Percentiles rank a stretch among this genome's conserved stretches.
Evolutionary conservation across 2,797 vertebrate species (phyloP).

Genomic region (Chloroceryle amazona): DNA sequence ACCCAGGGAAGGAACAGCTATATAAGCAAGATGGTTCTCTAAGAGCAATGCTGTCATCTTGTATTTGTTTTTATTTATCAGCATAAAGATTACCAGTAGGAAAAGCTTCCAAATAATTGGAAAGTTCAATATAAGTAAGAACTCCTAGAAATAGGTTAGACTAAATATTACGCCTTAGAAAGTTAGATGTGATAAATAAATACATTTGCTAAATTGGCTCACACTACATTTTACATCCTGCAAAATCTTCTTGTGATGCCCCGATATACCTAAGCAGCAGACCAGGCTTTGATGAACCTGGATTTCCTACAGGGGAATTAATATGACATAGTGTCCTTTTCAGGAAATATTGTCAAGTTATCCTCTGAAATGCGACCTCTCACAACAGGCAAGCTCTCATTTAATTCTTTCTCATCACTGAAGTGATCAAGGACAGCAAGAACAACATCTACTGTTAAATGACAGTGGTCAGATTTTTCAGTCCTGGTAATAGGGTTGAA

Average conservation of each 20-base stretch:
- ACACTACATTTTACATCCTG: background rate
- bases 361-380: background rate
- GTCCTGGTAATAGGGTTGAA: background rate
- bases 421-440: background rate
- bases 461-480: background rate
- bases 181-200: background rate
- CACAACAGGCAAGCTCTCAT: background rate
- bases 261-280: background rate
- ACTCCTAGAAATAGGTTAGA: background rate
- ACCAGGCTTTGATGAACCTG: background rate
- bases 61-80: conserved; percentile 4
- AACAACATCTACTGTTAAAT: background rate
- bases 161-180: background rate
- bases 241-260: background rate
- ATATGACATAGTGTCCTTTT: background rate
- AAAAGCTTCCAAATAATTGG: background rate
- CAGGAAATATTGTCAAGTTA: background rate
- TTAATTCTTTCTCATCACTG: background rate
- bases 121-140: background rate
- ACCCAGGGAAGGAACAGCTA: conserved; percentile 46
- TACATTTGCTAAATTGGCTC: background rate
- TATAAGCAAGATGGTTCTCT: conserved; percentile 45
- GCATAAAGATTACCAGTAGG: background rate
- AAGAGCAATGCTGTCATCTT: background rate
- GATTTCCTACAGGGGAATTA: background rate